Percentiles rank a stretch among this genome's conserved stretches.
These are phyloP conservation scores for Rutilus rutilus DNA, from an alignment of 2,113 vertebrate genomes.

Conservation along the genomic window DNA sequence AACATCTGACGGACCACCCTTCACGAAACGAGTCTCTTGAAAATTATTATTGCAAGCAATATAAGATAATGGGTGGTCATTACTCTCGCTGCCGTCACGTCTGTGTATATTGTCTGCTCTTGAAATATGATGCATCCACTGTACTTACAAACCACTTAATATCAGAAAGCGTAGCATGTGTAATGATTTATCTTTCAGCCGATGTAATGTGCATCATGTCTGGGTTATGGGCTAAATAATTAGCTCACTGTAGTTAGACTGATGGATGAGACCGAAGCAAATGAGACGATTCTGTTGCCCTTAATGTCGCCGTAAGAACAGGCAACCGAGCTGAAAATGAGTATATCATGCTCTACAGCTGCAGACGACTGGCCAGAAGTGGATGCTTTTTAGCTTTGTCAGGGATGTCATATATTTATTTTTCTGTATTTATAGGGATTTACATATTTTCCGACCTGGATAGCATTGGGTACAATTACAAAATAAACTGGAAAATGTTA, in stretches of 20 bases:
- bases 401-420: too few species aligned
- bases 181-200: constrained; percentile 61
- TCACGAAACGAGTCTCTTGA: constrained; percentile 58
- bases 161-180: constrained; percentile 57
- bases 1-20: constrained; percentile 60
- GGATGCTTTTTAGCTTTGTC: too few species aligned
- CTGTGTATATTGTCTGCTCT: constrained; percentile 55
- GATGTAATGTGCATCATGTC: constrained; percentile 55
- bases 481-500: too few species aligned
- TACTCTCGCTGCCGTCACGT: constrained; percentile 61
- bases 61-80: constrained; percentile 66
- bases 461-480: too few species aligned
- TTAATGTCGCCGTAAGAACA: constrained; percentile 28
- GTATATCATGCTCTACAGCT: neutral
- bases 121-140: constrained; percentile 63
- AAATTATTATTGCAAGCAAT: constrained; percentile 65
- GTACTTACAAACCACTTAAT: constrained; percentile 63
- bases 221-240: constrained; percentile 61
- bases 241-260: constrained; percentile 57
- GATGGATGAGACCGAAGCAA: constrained; percentile 47
- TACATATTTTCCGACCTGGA: too few species aligned
- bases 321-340: neutral
- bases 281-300: constrained; percentile 27
- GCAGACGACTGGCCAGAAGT: too few species aligned
- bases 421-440: too few species aligned